phyloP scores from a whole-genome alignment of 2,113 vertebrate species.

The Microtus ochrogaster region DNA sequence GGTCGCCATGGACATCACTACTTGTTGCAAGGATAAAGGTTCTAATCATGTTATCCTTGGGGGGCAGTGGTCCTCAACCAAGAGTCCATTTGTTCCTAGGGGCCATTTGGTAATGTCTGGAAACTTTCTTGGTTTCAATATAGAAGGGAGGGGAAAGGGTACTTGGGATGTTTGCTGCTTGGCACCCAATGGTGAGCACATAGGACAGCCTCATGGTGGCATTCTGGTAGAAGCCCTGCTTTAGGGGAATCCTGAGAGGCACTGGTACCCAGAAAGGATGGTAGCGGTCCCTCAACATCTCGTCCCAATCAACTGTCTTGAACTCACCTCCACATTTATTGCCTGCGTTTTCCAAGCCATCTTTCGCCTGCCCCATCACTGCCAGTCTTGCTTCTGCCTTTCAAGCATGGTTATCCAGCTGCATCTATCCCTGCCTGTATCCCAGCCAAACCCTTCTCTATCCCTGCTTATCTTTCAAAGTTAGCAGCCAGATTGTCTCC shows the following conservation, averaged over 20 bases:
- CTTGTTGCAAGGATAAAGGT: background rate
- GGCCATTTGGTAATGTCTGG: background rate
- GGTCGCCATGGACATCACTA: background rate
- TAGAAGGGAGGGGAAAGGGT: background rate
- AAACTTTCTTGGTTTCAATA: background rate
- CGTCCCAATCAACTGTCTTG: background rate
- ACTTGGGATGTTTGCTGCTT: background rate
- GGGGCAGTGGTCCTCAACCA: background rate
- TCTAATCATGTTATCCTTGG: background rate
- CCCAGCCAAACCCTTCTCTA: background rate
- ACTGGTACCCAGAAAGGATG: background rate
- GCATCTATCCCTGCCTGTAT: background rate
- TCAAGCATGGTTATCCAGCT: background rate
- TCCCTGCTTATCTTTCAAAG: background rate
- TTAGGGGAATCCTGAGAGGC: background rate
- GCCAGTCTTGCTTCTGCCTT: background rate
- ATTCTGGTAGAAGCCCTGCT: background rate
- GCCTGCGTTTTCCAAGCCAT: background rate
- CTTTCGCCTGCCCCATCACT: background rate
- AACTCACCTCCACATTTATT: background rate
- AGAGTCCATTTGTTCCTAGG: background rate
- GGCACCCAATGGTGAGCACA: fast-evolving
- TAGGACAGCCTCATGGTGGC: background rate
- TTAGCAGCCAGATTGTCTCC: background rate
- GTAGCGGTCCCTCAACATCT: background rate